Conservation (phyloP, 1,140 invertebrate genomes). For the Drosophila repleta region DNA sequence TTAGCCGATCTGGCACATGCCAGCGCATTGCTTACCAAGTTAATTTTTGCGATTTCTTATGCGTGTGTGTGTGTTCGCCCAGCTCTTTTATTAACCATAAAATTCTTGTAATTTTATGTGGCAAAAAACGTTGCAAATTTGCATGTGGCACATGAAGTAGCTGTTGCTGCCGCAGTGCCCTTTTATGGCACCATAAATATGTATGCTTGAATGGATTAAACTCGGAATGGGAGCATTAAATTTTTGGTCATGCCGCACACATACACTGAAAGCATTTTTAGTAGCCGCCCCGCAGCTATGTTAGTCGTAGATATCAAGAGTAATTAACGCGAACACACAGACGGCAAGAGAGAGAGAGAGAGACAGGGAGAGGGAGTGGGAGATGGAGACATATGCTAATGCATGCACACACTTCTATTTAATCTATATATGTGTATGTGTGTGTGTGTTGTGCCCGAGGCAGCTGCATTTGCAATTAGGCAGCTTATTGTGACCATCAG, state of each 20-base stretch:
- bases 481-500: conserved; percentile 57
- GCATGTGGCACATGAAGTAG: conserved; percentile 38
- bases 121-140: conserved; percentile 54
- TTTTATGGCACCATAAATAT: conserved; percentile 54
- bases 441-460: conserved; percentile 17
- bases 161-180: conserved; percentile 17
- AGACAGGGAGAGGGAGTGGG: not conserved
- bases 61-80: not conserved
- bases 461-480: conserved; percentile 72
- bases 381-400: conserved; percentile 46
- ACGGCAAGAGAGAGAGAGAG: not conserved
- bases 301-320: conserved; percentile 31
- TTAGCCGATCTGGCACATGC: conserved; percentile 29
- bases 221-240: conserved; percentile 44
- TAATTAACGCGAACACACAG: conserved; percentile 54
- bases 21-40: conserved; percentile 45
- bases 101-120: conserved; percentile 57
- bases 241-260: conserved; percentile 19
- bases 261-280: conserved; percentile 39
- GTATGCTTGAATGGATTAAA: conserved; percentile 48
- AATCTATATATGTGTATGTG: no score
- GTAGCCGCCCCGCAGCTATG: conserved; percentile 16
- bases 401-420: conserved; percentile 14
- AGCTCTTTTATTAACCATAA: conserved; percentile 59
- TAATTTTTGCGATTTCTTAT: conserved; percentile 48